Percentiles rank a stretch among this genome's conserved stretches.
Evolutionary conservation across 2,113 vertebrate species (phyloP).

Genomic region (Ceuthmochares aereus): DNA sequence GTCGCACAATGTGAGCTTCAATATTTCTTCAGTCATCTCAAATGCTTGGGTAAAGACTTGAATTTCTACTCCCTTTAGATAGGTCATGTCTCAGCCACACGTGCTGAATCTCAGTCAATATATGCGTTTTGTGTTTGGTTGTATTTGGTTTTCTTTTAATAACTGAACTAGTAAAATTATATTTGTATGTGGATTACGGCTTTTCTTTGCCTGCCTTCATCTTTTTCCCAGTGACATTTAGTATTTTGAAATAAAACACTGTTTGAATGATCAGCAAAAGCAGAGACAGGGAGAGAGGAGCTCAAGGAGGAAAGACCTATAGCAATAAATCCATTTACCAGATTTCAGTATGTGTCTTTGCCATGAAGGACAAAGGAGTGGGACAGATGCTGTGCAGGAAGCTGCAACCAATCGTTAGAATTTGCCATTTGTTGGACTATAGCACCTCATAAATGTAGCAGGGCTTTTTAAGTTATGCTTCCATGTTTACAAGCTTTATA

Average conservation of each 20-base stretch:
- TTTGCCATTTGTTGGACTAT: neutral
- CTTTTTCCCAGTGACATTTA: neutral
- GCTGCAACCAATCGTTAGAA: neutral
- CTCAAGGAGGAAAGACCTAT: neutral
- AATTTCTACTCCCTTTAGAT: neutral
- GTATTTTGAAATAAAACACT: neutral
- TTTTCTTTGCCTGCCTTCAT: neutral
- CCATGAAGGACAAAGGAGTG: neutral
- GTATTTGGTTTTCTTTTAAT: neutral
- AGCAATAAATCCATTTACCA: neutral
- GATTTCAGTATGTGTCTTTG: neutral
- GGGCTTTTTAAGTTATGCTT: neutral
- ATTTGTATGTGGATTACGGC: neutral
- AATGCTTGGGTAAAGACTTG: fast-evolving
- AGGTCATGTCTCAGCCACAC: neutral
- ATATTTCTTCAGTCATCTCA: neutral
- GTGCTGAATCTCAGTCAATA: neutral
- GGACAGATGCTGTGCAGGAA: neutral
- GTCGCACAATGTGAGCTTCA: neutral
- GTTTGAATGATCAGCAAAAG: neutral
- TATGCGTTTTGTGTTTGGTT: too few relatives aligned
- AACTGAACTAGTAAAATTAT: neutral
- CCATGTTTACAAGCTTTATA: neutral
- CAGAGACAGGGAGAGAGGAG: neutral
- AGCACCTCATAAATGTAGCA: neutral